Percentiles rank a stretch among this genome's conserved stretches.
Conservation (phyloP, 2,797 vertebrate genomes). For the Karalla daura region DNA sequence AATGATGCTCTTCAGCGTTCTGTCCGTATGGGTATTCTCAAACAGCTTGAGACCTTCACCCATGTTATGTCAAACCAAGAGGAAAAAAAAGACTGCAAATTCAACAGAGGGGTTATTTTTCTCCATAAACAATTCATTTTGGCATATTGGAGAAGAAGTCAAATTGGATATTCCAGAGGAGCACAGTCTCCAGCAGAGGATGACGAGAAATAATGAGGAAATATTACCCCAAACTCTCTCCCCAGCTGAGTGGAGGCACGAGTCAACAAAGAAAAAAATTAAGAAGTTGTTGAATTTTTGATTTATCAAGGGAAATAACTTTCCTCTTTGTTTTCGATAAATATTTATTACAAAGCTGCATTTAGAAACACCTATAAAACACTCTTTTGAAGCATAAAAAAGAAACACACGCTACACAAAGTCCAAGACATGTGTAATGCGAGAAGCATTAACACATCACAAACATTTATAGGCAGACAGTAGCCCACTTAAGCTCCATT, state of each 20-base stretch:
- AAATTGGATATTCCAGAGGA: conserved; percentile 82
- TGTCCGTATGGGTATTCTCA: conserved; percentile 36
- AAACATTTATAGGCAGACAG: conserved; percentile 59
- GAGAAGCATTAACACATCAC: conserved; percentile 59
- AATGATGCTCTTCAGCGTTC: conserved; percentile 33
- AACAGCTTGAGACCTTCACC: conserved; percentile 62
- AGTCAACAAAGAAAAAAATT: conserved; percentile 76
- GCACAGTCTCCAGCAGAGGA: conserved; percentile 76
- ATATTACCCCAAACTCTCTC: conserved; percentile 81
- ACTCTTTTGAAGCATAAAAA: conserved; percentile 62
- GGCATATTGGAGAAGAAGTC: conserved; percentile 75
- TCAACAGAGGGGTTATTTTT: conserved; percentile 80
- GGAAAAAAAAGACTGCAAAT: conserved; percentile 39
- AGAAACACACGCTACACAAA: conserved; percentile 61
- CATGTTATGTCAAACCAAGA: conserved; percentile 63
- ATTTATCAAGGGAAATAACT: conserved; percentile 76
- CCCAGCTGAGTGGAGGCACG: conserved; percentile 68
- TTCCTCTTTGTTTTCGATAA: conserved; percentile 71
- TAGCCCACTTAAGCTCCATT: conserved; percentile 49
- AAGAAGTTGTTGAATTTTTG: conserved; percentile 74
- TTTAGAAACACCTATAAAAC: conserved; percentile 74
- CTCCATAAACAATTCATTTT: conserved; percentile 83
- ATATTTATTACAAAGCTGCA: conserved; percentile 76
- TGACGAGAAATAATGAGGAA: conserved; percentile 85
- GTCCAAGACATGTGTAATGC: conserved; percentile 62